Base-by-base conservation (phyloP, 2,888 invertebrate species). In the Erebia palarica region DNA sequence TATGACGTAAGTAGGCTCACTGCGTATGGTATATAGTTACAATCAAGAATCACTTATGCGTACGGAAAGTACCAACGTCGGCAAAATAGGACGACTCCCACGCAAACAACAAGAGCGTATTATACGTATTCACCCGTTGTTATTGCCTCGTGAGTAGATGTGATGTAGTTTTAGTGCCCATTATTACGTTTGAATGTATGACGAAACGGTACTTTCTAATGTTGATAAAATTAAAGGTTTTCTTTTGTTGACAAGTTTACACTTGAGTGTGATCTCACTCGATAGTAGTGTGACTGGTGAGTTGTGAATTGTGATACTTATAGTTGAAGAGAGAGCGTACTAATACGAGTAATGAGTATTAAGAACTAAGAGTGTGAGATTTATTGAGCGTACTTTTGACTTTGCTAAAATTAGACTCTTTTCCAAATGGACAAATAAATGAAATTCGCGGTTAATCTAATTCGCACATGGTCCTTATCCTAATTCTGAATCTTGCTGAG, bases 201-300 rank as follows among this genome's bases (percentile, higher is more conserved):
- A 86, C 83, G 86, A 88, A 86, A 88, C 84, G 78, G 79, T 80
- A 86, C 89, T 90, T 90, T 91, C 90, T 90, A 90, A 88, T 87
- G 85, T 83, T 82, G 79, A 73, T 81, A 84, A 84, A 86, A 86
- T 84, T 81, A 79, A 61, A 61, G 21, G 68, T 59, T 60, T 59
- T 69, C 42, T 27, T 63, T 63, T 21, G 18, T 61, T 63, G 63
- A 14, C 49, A 11, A 7, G 49, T 63, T 44, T 18, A 49, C 63
- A 63, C 21, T 49, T 49, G 63, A 21, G 13, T 18, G 47, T 16
- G 49, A 47, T 49, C 3, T 49, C 63, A 63, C 49, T 13, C 21
- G 63, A 47, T 14, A 7, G 3, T 49, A 8, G 3, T 10, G 44
- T 44, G 11, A 44, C 44, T 13, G 7, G 36, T 36, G 7, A 36